These are phyloP conservation scores for Zophobas atratus DNA, from an alignment of 1,140 invertebrate genomes.

Conservation along the genomic window DNA sequence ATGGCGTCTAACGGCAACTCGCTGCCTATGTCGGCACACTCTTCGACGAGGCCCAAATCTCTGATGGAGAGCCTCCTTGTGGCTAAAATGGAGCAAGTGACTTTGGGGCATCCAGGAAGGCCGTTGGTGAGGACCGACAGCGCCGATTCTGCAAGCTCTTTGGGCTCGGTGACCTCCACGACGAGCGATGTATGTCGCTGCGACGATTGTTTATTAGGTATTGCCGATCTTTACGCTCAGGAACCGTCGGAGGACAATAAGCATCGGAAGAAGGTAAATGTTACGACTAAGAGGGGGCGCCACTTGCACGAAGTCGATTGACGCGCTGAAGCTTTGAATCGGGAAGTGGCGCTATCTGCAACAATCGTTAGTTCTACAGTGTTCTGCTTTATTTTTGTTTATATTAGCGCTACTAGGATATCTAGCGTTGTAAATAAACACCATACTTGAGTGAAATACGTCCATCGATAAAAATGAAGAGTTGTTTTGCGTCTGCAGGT, in stretches of 20 bases:
- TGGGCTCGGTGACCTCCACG: constrained; percentile 78
- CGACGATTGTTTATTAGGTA: constrained; percentile 87
- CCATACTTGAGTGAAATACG: too few relatives aligned
- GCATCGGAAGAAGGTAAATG: constrained; percentile 76
- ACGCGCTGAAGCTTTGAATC: too few relatives aligned
- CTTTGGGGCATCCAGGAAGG: constrained; percentile 63
- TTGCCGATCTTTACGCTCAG: constrained; percentile 81
- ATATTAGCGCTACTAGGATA: too few relatives aligned
- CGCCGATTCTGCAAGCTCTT: constrained; percentile 83
- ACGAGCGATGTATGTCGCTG: constrained; percentile 84
- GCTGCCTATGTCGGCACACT: constrained; percentile 45
- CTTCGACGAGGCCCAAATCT: constrained; percentile 72
- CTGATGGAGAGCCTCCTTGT: constrained; percentile 84
- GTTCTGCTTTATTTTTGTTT: too few relatives aligned
- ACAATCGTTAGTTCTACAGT: too few relatives aligned
- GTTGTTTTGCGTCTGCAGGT: too few relatives aligned
- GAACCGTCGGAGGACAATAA: constrained; percentile 71
- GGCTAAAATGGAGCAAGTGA: constrained; percentile 81
- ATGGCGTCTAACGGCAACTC: constrained; percentile 40
- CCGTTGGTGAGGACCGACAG: constrained; percentile 80
- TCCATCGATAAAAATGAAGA: too few relatives aligned
- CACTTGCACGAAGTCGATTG: too few relatives aligned
- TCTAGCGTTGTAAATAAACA: too few relatives aligned
- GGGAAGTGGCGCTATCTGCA: too few relatives aligned
- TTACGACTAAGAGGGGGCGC: too few relatives aligned